These are phyloP conservation scores for Larimichthys polyactis DNA, from an alignment of 2,113 vertebrate genomes.

Conservation along the genomic window DNA sequence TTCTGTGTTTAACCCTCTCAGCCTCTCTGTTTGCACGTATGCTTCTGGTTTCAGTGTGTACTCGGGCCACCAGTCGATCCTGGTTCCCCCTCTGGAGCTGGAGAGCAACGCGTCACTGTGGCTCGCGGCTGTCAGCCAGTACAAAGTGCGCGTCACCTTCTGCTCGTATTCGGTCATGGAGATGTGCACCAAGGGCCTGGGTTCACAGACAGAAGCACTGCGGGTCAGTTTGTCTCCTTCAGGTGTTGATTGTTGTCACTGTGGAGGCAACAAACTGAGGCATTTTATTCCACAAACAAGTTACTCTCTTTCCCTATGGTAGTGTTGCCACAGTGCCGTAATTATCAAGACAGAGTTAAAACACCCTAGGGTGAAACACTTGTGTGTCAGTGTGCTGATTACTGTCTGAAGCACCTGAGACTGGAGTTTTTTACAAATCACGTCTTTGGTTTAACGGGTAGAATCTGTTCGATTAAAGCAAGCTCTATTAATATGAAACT, in stretches of 20 bases:
- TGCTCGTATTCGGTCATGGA: conserved; percentile 99
- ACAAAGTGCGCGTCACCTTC: conserved; percentile 95
- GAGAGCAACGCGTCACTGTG: conserved; percentile 95
- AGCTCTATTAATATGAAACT: not conserved
- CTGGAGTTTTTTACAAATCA: not conserved
- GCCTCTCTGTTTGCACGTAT: not conserved
- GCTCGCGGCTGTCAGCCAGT: conserved; percentile 95
- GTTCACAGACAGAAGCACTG: conserved; percentile 90
- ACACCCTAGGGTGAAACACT: conserved; percentile 8
- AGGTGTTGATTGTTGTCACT: not conserved
- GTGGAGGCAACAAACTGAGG: not conserved
- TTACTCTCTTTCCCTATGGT: conserved; percentile 14
- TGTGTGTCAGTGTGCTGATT: conserved; percentile 14
- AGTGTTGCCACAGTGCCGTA: not conserved
- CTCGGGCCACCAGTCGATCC: conserved; percentile 95
- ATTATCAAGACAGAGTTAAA: conserved; percentile 26
- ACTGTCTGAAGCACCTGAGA: conserved; percentile 13
- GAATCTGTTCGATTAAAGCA: conserved; percentile 3
- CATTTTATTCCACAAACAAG: not conserved
- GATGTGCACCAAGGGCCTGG: conserved; percentile 96
- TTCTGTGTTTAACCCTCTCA: not conserved
- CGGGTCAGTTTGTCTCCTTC: conserved; percentile 84
- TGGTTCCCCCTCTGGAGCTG: conserved; percentile 95
- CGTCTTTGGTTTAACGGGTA: conserved; percentile 12
- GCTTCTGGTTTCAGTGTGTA: conserved; percentile 79